Percentiles rank a stretch among this genome's conserved stretches.
These are phyloP conservation scores for Potamilus streckersoni DNA, from an alignment of 1,140 invertebrate genomes.

Conservation along the genomic window DNA sequence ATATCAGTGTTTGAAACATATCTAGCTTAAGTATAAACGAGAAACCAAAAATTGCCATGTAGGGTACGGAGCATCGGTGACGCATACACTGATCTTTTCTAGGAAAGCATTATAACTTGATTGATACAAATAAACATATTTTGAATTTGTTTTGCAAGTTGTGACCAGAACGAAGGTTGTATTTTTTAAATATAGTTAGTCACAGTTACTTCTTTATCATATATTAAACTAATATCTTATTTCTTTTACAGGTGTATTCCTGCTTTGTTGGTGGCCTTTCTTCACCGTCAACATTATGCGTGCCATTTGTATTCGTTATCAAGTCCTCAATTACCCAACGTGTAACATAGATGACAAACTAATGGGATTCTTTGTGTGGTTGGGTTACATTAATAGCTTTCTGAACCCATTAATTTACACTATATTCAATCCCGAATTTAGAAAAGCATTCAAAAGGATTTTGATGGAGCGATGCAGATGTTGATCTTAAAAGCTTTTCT, in stretches of 20 bases:
- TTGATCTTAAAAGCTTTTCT: too few species aligned
- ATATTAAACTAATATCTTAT: slow-evolving; percentile 15
- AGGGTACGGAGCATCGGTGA: too few species aligned
- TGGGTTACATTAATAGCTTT: slow-evolving; percentile 98
- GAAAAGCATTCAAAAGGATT: slow-evolving; percentile 98
- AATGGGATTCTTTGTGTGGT: slow-evolving; percentile 92
- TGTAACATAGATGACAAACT: slow-evolving; percentile 58
- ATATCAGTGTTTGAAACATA: too few species aligned
- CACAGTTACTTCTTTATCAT: too few species aligned
- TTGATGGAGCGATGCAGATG: slow-evolving; percentile 68
- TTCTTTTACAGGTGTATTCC: slow-evolving; percentile 84
- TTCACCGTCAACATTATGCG: slow-evolving; percentile 97
- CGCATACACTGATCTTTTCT: too few species aligned
- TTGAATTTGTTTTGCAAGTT: too few species aligned
- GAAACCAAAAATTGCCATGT: too few species aligned
- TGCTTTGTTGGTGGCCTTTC: slow-evolving; percentile 99
- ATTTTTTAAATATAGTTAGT: too few species aligned
- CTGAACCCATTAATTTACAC: slow-evolving; percentile 99
- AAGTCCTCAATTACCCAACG: slow-evolving; percentile 47
- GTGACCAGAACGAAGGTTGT: too few species aligned
- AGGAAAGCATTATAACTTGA: too few species aligned
- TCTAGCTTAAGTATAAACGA: too few species aligned
- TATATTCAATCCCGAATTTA: slow-evolving; percentile 99
- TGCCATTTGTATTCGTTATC: slow-evolving; percentile 83
- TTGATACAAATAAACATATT: too few species aligned